phyloP scores from a whole-genome alignment of 64 coral and sea anemone genomes.

The Acropora tenuis region DNA sequence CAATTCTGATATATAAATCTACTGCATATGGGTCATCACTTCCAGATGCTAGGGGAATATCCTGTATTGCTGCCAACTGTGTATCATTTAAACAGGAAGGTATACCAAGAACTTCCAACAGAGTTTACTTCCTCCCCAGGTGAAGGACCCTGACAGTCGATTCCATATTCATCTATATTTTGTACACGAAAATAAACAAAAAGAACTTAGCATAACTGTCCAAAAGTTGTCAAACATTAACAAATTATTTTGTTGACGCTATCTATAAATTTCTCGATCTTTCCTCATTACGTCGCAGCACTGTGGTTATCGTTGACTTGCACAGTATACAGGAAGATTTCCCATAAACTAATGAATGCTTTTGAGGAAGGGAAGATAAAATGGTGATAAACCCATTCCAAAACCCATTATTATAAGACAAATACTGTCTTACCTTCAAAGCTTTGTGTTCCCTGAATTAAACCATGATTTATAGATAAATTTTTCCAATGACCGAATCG shows the following conservation, averaged over 20 bases:
- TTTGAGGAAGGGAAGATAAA: slow-evolving; percentile 3
- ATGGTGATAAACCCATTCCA: not conserved
- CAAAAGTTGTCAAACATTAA: not conserved
- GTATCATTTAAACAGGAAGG: slow-evolving; percentile 31
- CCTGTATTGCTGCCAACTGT: slow-evolving; percentile 27
- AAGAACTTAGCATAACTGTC: slow-evolving; percentile 1
- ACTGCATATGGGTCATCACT: too few relatives aligned
- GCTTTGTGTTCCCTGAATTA: not conserved
- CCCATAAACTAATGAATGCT: not conserved
- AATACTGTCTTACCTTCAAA: not conserved
- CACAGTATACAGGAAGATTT: not conserved
- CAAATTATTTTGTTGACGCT: not conserved
- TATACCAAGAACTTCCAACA: slow-evolving; percentile 56
- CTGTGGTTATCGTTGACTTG: not conserved
- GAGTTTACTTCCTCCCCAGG: not conserved
- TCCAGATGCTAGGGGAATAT: not conserved
- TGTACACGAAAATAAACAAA: not conserved
- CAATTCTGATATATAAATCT: slow-evolving; percentile 49
- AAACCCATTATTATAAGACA: not conserved
- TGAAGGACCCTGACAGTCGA: slow-evolving; percentile 66
- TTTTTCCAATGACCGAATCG: not conserved
- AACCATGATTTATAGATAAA: not conserved
- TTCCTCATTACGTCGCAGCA: not conserved
- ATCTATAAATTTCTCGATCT: not conserved
- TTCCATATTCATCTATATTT: slow-evolving; percentile 41